Base-by-base conservation (phyloP, 1,140 invertebrate genomes). In the Idris sp. region DNA sequence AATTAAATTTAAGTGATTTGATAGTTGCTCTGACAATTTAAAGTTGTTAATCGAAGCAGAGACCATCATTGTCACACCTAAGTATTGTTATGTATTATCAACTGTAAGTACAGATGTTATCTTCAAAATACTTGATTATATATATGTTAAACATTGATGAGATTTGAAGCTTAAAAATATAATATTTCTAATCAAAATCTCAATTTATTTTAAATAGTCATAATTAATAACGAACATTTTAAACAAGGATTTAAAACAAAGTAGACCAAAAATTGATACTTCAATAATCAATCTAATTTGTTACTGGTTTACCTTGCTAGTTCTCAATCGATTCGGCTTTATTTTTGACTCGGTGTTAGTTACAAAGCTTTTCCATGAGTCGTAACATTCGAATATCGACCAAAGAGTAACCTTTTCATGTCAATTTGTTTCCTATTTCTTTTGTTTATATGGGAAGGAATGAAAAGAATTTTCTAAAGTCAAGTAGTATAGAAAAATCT, bases 1-100 rank as follows among this genome's bases (percentile, higher is more conserved):
- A 61, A 62, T 62, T 71, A 61, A 54, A 54, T 61, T 62, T 61
- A 62, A 62, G 56, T 71, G 67, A 71, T 61, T 62, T 40, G 56
- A 61, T 61, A 61, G 48, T 33, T 71, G 48, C 56, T 71, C 62
- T 49, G 49, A 68, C 64, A 68, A 68, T 68, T 68, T 51, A 30
- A 35, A 49, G 46, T 59, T 68, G 53, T 68, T 68, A 25, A 58
- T 51, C 44, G 51, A 11, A n/a, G 44, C 36, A 9, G 54, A 51
- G 44, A 61, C 54, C 65, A 53, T 53, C 46, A 61, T 69, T 59
- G 54, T 69, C 40, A 46, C 44, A 25, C 53, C 53, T 59, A 36
- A 4, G 18, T 18, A 18, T 46, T 59, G 30, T 41, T 49, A 41
- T 41, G 26, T 51, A 62, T 41, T 62, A 64, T n/a, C n/a, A n/a